These are phyloP conservation scores for Lamprotornis superbus DNA, from an alignment of 2,113 vertebrate genomes.

Conservation along the genomic window DNA sequence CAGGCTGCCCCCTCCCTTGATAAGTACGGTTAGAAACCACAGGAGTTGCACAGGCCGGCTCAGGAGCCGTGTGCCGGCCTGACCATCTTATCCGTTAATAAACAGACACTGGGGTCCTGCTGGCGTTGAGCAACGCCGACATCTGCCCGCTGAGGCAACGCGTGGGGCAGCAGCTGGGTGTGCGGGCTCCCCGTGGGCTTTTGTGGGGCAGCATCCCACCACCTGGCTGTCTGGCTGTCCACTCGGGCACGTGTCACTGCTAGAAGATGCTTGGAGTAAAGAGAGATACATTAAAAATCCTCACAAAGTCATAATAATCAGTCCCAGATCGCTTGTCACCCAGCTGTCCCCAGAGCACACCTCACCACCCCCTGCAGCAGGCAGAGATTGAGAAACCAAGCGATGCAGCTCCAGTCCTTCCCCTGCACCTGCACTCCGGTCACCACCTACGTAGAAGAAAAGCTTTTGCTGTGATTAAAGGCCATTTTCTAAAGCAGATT, in stretches of 20 bases:
- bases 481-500: not conserved
- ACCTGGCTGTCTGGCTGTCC: not conserved
- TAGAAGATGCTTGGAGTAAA: not conserved
- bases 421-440: rapidly evolving
- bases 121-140: not conserved
- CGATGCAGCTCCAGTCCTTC: rapidly evolving
- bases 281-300: not conserved
- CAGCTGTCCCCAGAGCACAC: not conserved
- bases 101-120: not conserved
- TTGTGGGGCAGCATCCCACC: not conserved
- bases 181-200: not conserved
- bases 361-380: not conserved
- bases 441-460: not conserved
- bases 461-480: not conserved
- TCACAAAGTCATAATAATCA: rapidly evolving
- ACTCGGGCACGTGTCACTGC: rapidly evolving
- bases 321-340: rapidly evolving
- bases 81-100: slow-evolving; percentile 52
- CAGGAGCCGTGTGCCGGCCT: not conserved
- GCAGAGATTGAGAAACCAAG: not conserved
- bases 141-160: slow-evolving; percentile 22
- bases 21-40: slow-evolving; percentile 55
- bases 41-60: slow-evolving; percentile 9
- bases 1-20: slow-evolving; percentile 69
- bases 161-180: not conserved